These are phyloP conservation scores for Venturia canescens DNA, from an alignment of 1,140 invertebrate genomes.

Conservation along the genomic window DNA sequence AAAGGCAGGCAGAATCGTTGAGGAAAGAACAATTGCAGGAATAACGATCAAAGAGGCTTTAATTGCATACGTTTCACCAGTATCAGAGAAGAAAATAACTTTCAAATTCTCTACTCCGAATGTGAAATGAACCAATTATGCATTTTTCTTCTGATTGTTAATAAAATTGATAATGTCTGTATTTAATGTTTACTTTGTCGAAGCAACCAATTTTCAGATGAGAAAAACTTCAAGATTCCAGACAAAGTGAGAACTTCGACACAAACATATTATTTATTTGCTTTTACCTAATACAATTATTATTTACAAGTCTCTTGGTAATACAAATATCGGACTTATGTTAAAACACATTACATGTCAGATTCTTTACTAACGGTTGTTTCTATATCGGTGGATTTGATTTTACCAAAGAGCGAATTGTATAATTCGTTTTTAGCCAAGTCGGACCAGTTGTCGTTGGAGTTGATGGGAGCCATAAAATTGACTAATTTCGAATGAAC, in stretches of 20 bases:
- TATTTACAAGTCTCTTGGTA: neutral
- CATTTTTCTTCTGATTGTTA: too few relatives aligned
- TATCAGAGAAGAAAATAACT: neutral
- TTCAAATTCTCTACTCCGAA: too few relatives aligned
- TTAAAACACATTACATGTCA: neutral
- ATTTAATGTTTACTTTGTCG: too few relatives aligned
- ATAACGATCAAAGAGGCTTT: neutral
- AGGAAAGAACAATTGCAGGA: neutral
- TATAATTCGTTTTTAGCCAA: slow-evolving; percentile 89
- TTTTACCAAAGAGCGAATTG: slow-evolving; percentile 89
- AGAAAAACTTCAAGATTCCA: too few relatives aligned
- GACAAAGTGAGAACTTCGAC: too few relatives aligned
- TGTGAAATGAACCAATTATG: too few relatives aligned
- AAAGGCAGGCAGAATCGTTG: slow-evolving; percentile 75
- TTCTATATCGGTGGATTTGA: slow-evolving; percentile 53
- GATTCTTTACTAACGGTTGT: slow-evolving; percentile 23
- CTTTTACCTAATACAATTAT: neutral
- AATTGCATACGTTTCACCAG: neutral
- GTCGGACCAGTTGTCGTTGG: slow-evolving; percentile 83
- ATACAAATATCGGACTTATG: neutral
- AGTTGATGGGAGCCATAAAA: slow-evolving; percentile 92
- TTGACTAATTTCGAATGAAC: slow-evolving; percentile 94
- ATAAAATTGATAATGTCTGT: too few relatives aligned
- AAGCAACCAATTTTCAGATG: too few relatives aligned
- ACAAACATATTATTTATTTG: neutral